Conservation (phyloP, 2,113 vertebrate species). For the Aptenodytes forsteri region DNA sequence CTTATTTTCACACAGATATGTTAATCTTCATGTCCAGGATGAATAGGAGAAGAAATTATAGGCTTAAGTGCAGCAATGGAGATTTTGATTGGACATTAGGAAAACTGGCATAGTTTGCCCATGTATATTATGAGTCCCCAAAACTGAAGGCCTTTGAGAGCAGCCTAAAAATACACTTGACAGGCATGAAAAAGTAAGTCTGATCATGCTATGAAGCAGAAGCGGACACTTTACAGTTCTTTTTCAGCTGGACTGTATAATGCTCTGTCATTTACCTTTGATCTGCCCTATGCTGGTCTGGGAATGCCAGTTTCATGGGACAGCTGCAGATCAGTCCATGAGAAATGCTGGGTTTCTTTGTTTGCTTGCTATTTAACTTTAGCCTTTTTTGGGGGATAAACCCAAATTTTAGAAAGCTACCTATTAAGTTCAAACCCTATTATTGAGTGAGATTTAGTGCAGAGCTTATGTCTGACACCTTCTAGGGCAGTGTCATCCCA, state of each 20-base stretch:
- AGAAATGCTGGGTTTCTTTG: slow-evolving; percentile 5
- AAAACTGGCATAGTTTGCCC: not conserved
- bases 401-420: slow-evolving; percentile 7
- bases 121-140: not conserved
- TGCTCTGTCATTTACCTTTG: not conserved
- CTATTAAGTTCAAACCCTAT: not conserved
- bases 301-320: not conserved
- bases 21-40: not conserved
- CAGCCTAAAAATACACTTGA: not conserved
- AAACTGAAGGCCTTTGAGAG: not conserved
- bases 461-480: slow-evolving; percentile 11
- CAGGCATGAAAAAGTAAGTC: not conserved
- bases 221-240: not conserved
- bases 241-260: not conserved
- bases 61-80: not conserved
- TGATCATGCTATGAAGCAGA: not conserved
- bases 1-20: not conserved
- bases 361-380: slow-evolving; percentile 2
- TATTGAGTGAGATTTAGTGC: not conserved
- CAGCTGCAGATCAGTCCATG: not conserved
- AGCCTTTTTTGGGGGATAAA: not conserved
- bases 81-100: not conserved
- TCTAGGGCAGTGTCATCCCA: not conserved
- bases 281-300: not conserved
- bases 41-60: not conserved